These are phyloP conservation scores for Coracias cyanogaster DNA, from an alignment of 2,797 vertebrate genomes.

Conservation along the genomic window DNA sequence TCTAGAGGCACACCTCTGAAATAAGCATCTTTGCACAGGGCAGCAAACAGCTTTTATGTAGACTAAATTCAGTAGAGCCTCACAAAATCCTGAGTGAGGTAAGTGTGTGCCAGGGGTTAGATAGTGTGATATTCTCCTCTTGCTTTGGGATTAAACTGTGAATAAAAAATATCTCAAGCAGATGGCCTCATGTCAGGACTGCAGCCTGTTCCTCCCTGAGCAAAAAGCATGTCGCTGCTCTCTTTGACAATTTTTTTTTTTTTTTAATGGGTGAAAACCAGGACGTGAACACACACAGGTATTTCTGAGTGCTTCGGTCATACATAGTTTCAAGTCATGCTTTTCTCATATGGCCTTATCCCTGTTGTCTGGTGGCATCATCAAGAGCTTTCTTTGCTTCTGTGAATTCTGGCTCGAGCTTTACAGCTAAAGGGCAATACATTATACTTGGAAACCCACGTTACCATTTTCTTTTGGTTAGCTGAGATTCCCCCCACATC, in stretches of 20 bases:
- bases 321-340: not conserved
- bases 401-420: not conserved
- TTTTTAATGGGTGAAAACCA: not conserved
- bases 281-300: not conserved
- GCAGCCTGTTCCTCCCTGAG: not conserved
- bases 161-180: not conserved
- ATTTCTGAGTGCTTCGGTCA: not conserved
- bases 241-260: not conserved
- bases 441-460: rapidly evolving
- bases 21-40: not conserved
- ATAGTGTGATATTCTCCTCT: not conserved
- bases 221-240: not conserved
- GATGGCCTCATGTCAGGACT: not conserved
- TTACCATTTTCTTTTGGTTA: not conserved
- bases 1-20: not conserved
- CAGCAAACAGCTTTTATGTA: not conserved
- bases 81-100: not conserved
- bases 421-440: not conserved
- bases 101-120: not conserved
- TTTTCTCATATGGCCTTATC: not conserved
- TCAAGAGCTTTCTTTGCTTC: not conserved
- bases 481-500: not conserved
- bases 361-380: not conserved
- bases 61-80: not conserved
- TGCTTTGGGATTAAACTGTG: not conserved